Percentiles rank a stretch among this genome's conserved stretches.
Conservation (phyloP, 2,113 vertebrate genomes). For the Bubo scandiacus region DNA sequence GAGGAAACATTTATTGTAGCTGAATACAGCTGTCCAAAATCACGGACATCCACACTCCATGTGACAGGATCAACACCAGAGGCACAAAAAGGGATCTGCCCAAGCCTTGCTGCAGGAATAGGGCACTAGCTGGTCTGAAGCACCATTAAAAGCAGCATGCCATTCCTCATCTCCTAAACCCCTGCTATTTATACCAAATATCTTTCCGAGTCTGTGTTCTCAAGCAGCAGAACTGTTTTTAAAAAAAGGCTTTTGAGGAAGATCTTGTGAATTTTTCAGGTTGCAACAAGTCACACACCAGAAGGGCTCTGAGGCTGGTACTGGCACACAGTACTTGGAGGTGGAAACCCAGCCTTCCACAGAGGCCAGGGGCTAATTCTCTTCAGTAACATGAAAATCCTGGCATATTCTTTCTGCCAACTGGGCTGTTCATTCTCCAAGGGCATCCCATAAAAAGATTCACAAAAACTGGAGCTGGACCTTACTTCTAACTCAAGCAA, state of each 20-base stretch:
- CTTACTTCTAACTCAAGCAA: neutral
- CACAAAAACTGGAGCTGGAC: neutral
- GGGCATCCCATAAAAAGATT: neutral
- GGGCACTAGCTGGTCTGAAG: neutral
- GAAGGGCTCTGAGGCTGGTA: conserved; percentile 30
- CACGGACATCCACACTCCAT: neutral
- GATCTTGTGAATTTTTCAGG: conserved; percentile 43
- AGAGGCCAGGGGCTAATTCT: conserved; percentile 10
- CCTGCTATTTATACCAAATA: neutral
- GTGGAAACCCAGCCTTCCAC: neutral
- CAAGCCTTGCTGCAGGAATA: neutral
- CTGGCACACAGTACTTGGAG: neutral
- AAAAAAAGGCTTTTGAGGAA: conserved; percentile 24
- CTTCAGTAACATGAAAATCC: neutral
- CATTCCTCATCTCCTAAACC: neutral
- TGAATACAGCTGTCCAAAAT: conserved; percentile 13
- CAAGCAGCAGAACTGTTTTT: conserved; percentile 21
- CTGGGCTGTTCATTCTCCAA: neutral
- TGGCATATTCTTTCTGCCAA: neutral
- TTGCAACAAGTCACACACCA: conserved; percentile 47
- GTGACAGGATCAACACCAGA: neutral
- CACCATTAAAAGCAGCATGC: neutral
- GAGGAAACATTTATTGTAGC: conserved; percentile 13
- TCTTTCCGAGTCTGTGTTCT: neutral
- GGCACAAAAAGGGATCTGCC: neutral